These are phyloP conservation scores for Molossus molossus DNA, from an alignment of 2,797 vertebrate species.

Conservation along the genomic window DNA sequence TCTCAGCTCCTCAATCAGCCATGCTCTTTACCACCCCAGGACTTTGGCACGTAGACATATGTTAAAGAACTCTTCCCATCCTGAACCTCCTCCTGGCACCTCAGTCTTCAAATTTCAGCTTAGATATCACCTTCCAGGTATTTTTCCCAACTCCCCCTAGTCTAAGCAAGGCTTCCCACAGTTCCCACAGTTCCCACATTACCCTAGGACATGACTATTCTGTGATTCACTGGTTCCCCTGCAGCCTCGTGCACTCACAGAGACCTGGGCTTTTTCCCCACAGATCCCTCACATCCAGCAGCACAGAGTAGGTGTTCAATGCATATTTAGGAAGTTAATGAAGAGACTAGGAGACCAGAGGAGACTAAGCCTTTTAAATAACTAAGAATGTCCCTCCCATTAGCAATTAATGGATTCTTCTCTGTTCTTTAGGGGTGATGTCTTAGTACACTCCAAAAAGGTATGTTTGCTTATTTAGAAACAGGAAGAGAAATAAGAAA, in stretches of 20 bases:
- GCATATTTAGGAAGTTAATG: neutral
- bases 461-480: neutral
- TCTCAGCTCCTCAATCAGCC: neutral
- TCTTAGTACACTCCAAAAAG: neutral
- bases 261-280: no score
- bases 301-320: neutral
- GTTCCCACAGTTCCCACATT: neutral
- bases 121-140: neutral
- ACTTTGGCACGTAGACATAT: no score
- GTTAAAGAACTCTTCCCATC: neutral
- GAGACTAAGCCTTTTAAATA: neutral
- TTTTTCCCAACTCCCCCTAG: neutral
- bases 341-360: neutral
- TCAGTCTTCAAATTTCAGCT: neutral
- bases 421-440: neutral
- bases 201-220: neutral
- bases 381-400: neutral
- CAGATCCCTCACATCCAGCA: neutral
- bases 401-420: neutral
- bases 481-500: neutral
- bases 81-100: neutral
- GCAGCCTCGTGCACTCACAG: neutral
- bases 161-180: neutral
- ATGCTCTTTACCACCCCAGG: neutral
- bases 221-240: neutral